These are phyloP conservation scores for Brachionichthys hirsutus DNA, from an alignment of 2,113 vertebrate species.

Conservation along the genomic window DNA sequence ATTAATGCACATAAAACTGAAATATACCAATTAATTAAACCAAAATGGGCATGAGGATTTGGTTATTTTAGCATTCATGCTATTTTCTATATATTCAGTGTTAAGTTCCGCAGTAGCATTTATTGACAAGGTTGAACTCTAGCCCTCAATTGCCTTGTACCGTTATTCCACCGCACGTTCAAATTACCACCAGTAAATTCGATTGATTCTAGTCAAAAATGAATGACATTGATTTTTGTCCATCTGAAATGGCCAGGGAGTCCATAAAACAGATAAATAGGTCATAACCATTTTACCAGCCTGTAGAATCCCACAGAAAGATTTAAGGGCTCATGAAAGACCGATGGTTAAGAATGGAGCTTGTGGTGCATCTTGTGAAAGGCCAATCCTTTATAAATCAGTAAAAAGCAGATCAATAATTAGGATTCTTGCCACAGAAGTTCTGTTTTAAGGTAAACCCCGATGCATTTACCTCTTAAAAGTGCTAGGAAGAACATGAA, in stretches of 20 bases:
- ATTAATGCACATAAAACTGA: conserved; percentile 5
- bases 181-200: conserved; percentile 71
- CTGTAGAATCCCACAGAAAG: conserved; percentile 72
- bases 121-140: conserved; percentile 27
- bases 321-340: conserved; percentile 75
- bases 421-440: neutral
- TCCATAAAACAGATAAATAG: conserved; percentile 81
- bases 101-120: conserved; percentile 11
- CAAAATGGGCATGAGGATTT: neutral
- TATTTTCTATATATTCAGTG: conserved; percentile 11
- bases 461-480: conserved; percentile 10
- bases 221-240: conserved; percentile 73
- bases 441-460: conserved; percentile 6
- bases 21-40: neutral
- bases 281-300: conserved; percentile 80
- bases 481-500: conserved; percentile 30
- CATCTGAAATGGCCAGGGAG: conserved; percentile 71
- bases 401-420: conserved; percentile 13
- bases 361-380: conserved; percentile 27
- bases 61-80: conserved; percentile 8
- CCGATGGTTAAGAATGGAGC: conserved; percentile 59
- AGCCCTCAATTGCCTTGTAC: conserved; percentile 34
- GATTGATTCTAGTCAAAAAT: conserved; percentile 71
- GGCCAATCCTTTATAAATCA: conserved; percentile 3
- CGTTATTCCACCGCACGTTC: conserved; percentile 28